Conservation (phyloP, 2,797 vertebrate species). For the Glossophaga mutica region DNA sequence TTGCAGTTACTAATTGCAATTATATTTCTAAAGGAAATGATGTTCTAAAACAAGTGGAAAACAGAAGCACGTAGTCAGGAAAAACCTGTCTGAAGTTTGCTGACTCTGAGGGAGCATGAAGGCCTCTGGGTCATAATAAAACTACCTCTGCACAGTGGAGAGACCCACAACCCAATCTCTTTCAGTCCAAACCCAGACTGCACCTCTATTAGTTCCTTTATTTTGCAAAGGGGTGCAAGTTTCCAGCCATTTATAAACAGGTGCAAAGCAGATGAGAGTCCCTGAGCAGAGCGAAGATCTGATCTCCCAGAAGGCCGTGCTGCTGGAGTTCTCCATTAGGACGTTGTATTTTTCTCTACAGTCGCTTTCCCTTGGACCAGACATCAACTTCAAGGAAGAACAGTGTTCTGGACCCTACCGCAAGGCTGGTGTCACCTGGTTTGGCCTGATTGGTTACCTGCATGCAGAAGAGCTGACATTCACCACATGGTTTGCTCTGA, state of each 20-base stretch:
- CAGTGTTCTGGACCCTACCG: too few species aligned
- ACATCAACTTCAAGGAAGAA: neutral
- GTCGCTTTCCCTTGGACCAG: neutral
- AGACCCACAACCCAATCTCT: neutral
- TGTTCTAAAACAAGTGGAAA: neutral
- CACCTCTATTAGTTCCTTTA: neutral
- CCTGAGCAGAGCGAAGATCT: neutral
- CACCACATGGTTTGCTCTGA: neutral
- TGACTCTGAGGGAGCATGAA: neutral
- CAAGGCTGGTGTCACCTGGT: neutral
- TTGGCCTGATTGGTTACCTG: neutral
- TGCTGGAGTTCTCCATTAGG: neutral
- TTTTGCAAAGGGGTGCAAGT: neutral
- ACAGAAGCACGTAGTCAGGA: too few species aligned
- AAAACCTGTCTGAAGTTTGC: neutral
- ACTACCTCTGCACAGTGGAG: neutral
- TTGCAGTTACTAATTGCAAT: neutral
- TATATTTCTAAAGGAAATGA: neutral
- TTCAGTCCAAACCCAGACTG: neutral
- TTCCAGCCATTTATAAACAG: neutral
- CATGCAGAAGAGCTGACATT: neutral
- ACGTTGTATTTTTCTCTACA: neutral
- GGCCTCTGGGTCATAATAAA: neutral
- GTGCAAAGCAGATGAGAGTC: neutral
- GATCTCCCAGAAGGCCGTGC: neutral